A percentile compares a stretch with the other conserved stretches of the same genome.
Evolutionary conservation across 1,140 invertebrate species (phyloP).

Genomic region (Leptestheria dahalacensis): DNA sequence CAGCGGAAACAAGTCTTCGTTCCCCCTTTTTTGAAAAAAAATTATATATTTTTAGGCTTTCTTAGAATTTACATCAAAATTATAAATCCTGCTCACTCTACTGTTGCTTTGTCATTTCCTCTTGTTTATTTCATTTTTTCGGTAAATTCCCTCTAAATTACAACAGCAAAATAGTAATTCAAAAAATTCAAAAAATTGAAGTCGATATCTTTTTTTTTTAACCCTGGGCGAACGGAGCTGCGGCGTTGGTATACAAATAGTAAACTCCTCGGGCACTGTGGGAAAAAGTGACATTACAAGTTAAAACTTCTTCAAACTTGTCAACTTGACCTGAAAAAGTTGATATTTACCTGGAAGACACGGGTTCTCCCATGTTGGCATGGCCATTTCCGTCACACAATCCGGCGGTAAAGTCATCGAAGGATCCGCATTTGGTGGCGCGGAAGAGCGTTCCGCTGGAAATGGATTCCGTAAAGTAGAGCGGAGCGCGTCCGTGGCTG

Average conservation of each 20-base stretch:
- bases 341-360: background rate
- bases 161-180: too few relatives aligned
- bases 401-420: conserved; percentile 15
- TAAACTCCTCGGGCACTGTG: conserved; percentile 7
- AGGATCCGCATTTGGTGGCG: conserved; percentile 15
- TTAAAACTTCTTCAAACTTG: background rate
- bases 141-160: too few relatives aligned
- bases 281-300: background rate
- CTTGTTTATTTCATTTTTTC: too few relatives aligned
- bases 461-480: conserved; percentile 34
- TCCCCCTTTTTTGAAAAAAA: too few relatives aligned
- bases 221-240: conserved; percentile 3
- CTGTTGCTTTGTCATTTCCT: too few relatives aligned
- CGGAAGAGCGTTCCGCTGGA: conserved; percentile 20
- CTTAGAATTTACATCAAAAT: too few relatives aligned
- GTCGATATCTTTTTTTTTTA: background rate
- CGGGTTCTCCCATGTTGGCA: conserved; percentile 10
- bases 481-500: conserved; percentile 34
- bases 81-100: too few relatives aligned
- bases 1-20: too few relatives aligned
- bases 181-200: too few relatives aligned
- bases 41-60: too few relatives aligned
- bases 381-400: conserved; percentile 6
- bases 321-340: background rate
- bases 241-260: conserved; percentile 10